These are phyloP conservation scores for Dendrolimus houi DNA, from an alignment of 2,888 invertebrate genomes.

Conservation along the genomic window DNA sequence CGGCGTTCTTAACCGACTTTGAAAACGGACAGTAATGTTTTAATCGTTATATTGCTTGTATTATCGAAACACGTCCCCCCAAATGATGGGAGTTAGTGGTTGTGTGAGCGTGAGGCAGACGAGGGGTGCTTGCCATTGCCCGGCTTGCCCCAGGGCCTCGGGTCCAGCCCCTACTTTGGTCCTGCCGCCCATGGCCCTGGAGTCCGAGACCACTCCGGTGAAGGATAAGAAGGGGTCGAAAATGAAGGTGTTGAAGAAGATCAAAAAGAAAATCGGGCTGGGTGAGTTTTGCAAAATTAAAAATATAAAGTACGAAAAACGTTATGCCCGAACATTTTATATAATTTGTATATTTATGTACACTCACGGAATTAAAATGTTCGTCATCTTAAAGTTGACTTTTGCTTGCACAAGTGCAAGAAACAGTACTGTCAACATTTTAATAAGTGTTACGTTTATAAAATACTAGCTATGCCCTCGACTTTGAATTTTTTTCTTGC, in stretches of 20 bases:
- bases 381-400: too few species aligned
- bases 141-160: slow-evolving; percentile 66
- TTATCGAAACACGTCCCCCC: slow-evolving; percentile 16
- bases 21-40: background rate
- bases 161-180: slow-evolving; percentile 62
- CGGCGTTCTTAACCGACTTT: slow-evolving; percentile 8
- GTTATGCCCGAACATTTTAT: too few species aligned
- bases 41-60: slow-evolving; percentile 3
- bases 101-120: slow-evolving; percentile 75
- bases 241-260: slow-evolving; percentile 93
- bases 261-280: slow-evolving; percentile 90
- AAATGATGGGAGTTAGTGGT: slow-evolving; percentile 74
- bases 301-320: too few species aligned
- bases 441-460: too few species aligned
- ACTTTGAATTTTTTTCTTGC: too few species aligned
- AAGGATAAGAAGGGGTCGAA: slow-evolving; percentile 77
- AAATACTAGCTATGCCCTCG: too few species aligned
- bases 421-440: too few species aligned
- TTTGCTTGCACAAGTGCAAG: too few species aligned
- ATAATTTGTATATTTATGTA: too few species aligned
- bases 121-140: slow-evolving; percentile 74
- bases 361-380: too few species aligned
- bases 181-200: slow-evolving; percentile 65
- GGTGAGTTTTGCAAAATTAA: slow-evolving; percentile 78
- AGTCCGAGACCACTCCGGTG: slow-evolving; percentile 61